These are phyloP conservation scores for Chrosomus eos DNA, from an alignment of 2,797 vertebrate species.

Conservation along the genomic window DNA sequence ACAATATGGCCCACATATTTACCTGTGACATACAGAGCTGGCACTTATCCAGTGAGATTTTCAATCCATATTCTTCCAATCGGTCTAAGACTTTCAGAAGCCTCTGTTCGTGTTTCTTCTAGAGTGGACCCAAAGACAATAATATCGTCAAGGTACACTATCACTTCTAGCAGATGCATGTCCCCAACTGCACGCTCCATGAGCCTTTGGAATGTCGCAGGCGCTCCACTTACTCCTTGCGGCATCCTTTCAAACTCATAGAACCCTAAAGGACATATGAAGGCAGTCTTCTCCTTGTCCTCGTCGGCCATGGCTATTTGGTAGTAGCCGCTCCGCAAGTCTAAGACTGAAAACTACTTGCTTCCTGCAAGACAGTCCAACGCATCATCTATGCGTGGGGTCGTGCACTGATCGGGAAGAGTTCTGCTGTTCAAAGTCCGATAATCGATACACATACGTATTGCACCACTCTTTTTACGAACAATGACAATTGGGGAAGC, in stretches of 20 bases:
- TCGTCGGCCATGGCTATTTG: neutral
- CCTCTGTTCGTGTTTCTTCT: neutral
- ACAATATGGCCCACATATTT: neutral
- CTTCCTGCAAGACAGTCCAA: neutral
- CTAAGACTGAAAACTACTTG: neutral
- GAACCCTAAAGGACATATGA: neutral
- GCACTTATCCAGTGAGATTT: neutral
- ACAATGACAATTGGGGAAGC: neutral
- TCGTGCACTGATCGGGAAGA: neutral
- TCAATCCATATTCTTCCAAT: neutral
- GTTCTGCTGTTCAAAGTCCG: neutral
- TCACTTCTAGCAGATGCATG: neutral
- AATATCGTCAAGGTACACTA: neutral
- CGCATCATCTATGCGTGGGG: neutral
- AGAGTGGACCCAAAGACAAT: neutral
- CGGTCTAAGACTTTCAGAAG: neutral
- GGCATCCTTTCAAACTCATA: neutral
- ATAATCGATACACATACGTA: neutral
- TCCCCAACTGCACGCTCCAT: neutral
- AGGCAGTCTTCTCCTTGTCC: neutral
- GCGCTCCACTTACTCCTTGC: neutral
- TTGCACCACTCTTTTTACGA: neutral
- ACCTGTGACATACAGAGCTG: neutral
- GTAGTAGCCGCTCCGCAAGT: neutral
- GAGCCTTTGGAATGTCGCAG: neutral